phyloP scores from a whole-genome alignment of 2,797 vertebrate species.

The Urocyon cinereoargenteus region DNA sequence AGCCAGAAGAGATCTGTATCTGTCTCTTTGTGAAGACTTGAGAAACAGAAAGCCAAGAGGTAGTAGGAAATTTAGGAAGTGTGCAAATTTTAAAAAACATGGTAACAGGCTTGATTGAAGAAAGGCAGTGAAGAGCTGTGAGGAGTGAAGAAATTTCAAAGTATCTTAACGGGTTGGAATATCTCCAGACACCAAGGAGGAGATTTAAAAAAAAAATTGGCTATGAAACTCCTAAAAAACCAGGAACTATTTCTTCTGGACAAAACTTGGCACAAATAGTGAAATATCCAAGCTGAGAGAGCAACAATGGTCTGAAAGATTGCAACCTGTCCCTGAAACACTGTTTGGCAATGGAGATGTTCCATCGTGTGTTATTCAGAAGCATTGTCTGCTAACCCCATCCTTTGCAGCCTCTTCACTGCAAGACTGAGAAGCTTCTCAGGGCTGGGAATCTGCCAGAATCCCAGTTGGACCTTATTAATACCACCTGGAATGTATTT shows the following conservation, averaged over 20 bases:
- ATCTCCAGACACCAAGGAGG: background rate
- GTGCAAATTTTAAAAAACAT: constrained; percentile 3
- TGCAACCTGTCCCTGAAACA: background rate
- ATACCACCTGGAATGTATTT: background rate
- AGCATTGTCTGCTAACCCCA: background rate
- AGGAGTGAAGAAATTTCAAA: background rate
- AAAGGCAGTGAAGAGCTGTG: background rate
- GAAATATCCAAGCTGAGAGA: background rate
- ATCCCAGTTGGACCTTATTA: background rate
- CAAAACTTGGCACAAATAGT: background rate
- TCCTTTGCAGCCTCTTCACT: background rate
- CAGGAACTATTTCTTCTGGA: background rate
- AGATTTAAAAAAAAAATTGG: background rate
- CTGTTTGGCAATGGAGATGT: background rate
- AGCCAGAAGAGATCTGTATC: background rate
- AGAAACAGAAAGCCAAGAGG: background rate
- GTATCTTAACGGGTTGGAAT: background rate
- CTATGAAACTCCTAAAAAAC: background rate
- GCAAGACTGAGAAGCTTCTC: background rate
- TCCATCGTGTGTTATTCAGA: background rate
- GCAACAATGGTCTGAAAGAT: background rate
- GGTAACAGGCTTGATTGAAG: constrained; percentile 16
- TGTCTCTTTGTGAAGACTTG: background rate
- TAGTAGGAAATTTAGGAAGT: background rate
- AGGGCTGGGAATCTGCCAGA: background rate